Conservation (phyloP, 2,888 invertebrate species). For the Euzetes globulus region DNA sequence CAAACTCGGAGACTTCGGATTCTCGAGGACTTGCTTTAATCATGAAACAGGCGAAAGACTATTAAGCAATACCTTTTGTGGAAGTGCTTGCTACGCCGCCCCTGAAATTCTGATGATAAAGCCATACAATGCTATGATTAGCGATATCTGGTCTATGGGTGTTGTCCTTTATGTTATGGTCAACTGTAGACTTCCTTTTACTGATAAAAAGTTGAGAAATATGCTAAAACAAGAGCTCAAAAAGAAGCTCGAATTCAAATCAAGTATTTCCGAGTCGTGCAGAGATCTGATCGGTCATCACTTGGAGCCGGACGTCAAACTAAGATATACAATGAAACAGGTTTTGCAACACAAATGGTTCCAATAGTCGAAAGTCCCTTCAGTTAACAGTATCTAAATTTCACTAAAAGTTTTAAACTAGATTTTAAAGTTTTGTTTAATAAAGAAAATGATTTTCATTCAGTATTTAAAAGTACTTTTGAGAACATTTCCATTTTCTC, state of each 20-base stretch:
- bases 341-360: slow-evolving; percentile 36
- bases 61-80: slow-evolving; percentile 74
- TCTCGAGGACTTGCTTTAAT: slow-evolving; percentile 51
- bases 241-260: not conserved
- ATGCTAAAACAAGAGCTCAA: slow-evolving; percentile 6
- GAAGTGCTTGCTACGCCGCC: slow-evolving; percentile 77
- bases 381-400: no score
- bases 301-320: slow-evolving; percentile 73
- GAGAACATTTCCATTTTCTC: no score
- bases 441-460: no score
- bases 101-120: slow-evolving; percentile 72
- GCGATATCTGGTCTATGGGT: slow-evolving; percentile 35
- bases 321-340: slow-evolving; percentile 50
- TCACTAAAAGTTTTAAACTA: no score
- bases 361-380: no score
- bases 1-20: slow-evolving; percentile 60
- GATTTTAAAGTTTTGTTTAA: no score
- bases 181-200: slow-evolving; percentile 33
- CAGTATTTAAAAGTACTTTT: no score
- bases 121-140: slow-evolving; percentile 66
- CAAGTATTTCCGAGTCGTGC: slow-evolving; percentile 34
- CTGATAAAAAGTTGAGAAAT: not conserved
- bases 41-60: slow-evolving; percentile 50
- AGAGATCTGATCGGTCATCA: slow-evolving; percentile 71
- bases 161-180: slow-evolving; percentile 35